phyloP scores from a whole-genome alignment of 2,797 vertebrate species.

The Scolopax rusticola region DNA sequence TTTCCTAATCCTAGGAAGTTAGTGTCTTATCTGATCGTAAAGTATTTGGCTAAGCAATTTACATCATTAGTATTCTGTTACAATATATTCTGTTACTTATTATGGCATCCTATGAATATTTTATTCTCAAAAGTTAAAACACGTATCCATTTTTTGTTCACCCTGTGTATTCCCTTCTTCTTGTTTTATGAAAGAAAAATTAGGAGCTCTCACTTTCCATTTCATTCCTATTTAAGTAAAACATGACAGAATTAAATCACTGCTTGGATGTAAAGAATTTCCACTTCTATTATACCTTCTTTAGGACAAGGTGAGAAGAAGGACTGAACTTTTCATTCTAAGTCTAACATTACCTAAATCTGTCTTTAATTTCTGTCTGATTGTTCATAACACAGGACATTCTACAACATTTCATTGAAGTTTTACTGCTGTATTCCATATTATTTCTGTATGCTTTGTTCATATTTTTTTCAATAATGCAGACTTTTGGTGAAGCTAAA shows the following conservation, averaged over 20 bases:
- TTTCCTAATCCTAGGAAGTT: neutral
- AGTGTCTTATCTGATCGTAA: neutral
- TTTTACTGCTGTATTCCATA: neutral
- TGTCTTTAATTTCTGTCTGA: neutral
- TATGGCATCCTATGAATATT: neutral
- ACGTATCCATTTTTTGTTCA: neutral
- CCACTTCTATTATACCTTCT: neutral
- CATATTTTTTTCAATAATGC: neutral
- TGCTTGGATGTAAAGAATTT: neutral
- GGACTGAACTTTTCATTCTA: neutral
- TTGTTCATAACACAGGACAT: neutral
- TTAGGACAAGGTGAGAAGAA: neutral
- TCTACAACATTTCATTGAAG: neutral
- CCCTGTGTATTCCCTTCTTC: neutral
- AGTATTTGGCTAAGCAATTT: neutral
- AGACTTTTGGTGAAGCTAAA: neutral
- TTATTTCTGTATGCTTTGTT: neutral
- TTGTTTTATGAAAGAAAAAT: neutral
- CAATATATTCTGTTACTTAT: neutral
- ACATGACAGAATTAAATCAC: neutral
- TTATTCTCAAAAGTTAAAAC: neutral
- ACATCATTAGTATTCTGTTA: neutral
- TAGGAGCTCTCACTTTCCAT: neutral
- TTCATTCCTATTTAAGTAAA: neutral
- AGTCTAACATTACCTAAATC: neutral